Conservation (phyloP, 1,140 invertebrate genomes). For the Drosophila pseudoobscura region DNA sequence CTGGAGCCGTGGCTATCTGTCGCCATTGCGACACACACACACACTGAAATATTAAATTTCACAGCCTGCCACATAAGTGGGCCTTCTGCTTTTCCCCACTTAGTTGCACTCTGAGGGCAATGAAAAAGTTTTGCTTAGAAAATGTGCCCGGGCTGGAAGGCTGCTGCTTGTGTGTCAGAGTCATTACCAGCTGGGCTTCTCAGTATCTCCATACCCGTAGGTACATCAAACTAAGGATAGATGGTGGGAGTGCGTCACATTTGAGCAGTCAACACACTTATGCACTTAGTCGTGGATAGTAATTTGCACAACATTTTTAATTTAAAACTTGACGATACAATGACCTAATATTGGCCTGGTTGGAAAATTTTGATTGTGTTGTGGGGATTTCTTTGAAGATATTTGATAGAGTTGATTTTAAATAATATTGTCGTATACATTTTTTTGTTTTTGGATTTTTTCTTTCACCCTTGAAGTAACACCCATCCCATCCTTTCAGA, state of each 20-base stretch:
- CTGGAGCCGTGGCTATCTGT: background rate
- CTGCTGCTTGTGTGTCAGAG: conserved; percentile 25
- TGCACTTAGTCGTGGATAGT: conserved; percentile 37
- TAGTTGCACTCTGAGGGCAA: conserved; percentile 44
- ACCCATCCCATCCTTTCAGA: too few relatives aligned
- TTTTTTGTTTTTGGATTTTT: too few relatives aligned
- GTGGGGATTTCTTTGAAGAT: too few relatives aligned
- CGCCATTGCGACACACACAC: background rate
- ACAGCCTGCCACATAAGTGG: conserved; percentile 40
- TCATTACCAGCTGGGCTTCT: conserved; percentile 22
- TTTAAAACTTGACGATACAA: background rate
- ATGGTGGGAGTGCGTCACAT: background rate
- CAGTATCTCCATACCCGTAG: too few relatives aligned
- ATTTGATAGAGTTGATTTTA: too few relatives aligned
- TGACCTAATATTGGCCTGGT: too few relatives aligned
- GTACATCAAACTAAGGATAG: background rate
- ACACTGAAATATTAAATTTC: conserved; percentile 32
- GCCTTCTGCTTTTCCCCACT: conserved; percentile 10
- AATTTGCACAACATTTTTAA: too few relatives aligned
- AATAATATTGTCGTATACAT: too few relatives aligned
- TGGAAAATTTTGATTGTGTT: too few relatives aligned
- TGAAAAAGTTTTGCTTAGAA: conserved; percentile 46
- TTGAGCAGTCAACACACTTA: background rate
- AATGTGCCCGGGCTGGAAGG: conserved; percentile 28
- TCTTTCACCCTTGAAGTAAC: too few relatives aligned